phyloP scores from a whole-genome alignment of 2,888 invertebrate species.

The Galerucella nymphaeae region DNA sequence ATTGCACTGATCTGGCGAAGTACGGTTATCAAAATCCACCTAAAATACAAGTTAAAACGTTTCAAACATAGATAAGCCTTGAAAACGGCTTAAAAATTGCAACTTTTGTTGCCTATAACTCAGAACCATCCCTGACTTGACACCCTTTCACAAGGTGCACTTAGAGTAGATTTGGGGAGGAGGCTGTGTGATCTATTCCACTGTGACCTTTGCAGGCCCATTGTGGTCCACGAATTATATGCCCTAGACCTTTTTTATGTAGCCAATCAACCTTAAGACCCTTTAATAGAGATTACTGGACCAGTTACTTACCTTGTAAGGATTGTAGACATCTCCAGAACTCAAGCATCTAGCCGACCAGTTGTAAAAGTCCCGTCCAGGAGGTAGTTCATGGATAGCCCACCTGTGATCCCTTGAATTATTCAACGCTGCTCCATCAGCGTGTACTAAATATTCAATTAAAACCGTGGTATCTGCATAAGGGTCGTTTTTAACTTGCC shows the following conservation, averaged over 20 bases:
- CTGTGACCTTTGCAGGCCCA: no score
- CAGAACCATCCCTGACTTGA: no score
- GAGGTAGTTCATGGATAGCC: constrained; percentile 83
- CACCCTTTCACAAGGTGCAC: no score
- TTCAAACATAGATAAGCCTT: no score
- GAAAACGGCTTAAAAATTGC: neutral
- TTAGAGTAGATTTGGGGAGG: no score
- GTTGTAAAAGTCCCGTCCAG: constrained; percentile 89
- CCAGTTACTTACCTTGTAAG: constrained; percentile 74
- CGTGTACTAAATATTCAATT: constrained; percentile 86
- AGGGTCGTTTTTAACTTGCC: constrained; percentile 83
- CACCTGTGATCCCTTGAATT: constrained; percentile 82
- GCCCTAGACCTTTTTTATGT: no score
- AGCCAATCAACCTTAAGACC: no score
- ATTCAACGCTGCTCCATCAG: constrained; percentile 84
- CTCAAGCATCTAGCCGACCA: constrained; percentile 89
- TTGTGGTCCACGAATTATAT: no score
- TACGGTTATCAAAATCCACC: constrained; percentile 72
- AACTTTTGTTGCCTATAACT: no score
- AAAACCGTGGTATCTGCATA: constrained; percentile 88
- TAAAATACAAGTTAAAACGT: constrained; percentile 45
- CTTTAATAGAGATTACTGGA: no score
- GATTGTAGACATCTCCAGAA: constrained; percentile 82
- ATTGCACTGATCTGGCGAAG: constrained; percentile 71
- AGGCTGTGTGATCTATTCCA: no score